Evolutionary conservation across 2,113 vertebrate genomes (phyloP).

Genomic region (Saguinus imperator): DNA sequence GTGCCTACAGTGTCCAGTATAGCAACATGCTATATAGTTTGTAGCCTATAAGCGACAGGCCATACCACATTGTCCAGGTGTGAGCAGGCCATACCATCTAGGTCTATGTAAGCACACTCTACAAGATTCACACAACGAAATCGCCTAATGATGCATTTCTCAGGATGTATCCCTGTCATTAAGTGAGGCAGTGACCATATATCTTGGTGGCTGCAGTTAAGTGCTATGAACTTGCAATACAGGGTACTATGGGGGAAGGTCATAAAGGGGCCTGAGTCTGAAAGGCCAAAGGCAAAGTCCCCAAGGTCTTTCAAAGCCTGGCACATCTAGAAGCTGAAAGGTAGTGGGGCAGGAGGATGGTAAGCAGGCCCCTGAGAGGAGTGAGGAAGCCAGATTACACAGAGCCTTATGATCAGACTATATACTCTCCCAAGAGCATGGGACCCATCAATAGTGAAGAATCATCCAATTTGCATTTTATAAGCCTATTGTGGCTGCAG

Average conservation of each 20-base stretch:
- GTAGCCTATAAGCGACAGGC: background rate
- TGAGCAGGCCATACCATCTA: background rate
- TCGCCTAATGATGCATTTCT: background rate
- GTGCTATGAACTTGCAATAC: background rate
- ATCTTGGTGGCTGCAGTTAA: background rate
- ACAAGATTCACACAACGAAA: background rate
- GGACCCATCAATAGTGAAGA: background rate
- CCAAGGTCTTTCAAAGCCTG: background rate
- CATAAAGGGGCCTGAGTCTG: background rate
- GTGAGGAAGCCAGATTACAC: background rate
- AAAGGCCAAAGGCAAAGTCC: background rate
- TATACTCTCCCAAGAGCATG: background rate
- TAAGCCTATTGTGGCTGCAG: background rate
- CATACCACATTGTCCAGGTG: background rate
- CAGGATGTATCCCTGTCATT: background rate
- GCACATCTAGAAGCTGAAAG: background rate
- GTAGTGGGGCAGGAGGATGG: background rate
- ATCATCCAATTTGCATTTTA: background rate
- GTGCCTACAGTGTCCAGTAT: background rate
- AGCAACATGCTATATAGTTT: background rate
- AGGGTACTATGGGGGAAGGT: too few species aligned
- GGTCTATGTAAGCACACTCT: background rate
- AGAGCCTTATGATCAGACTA: background rate
- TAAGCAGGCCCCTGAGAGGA: background rate
- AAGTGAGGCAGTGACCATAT: background rate